Percentiles rank a stretch among this genome's conserved stretches.
Conservation (phyloP, 2,113 vertebrate genomes). For the Grantiella picta region DNA sequence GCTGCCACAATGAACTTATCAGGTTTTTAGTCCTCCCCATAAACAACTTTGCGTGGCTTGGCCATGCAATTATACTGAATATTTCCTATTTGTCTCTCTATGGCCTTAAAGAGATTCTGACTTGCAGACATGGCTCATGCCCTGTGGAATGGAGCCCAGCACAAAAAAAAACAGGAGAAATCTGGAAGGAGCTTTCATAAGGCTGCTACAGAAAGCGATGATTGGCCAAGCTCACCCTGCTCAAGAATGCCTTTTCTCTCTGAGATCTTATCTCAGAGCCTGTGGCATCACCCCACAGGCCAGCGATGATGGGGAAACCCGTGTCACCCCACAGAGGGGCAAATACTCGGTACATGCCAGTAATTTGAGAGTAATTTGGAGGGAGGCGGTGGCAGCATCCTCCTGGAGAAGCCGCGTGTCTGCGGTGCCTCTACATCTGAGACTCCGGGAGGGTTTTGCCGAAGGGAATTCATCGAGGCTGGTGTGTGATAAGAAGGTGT, state of each 20-base stretch:
- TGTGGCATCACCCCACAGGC: rapidly evolving
- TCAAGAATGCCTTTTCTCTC: not conserved
- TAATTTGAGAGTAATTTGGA: not conserved
- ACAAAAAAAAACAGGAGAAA: not conserved
- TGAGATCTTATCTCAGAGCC: not conserved
- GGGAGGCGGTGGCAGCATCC: not conserved
- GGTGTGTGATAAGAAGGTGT: not conserved
- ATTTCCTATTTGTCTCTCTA: not conserved
- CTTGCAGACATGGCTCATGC: not conserved
- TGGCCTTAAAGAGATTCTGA: not conserved
- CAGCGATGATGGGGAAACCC: rapidly evolving
- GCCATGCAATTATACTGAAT: not conserved
- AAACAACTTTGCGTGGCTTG: not conserved
- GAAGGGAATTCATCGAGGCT: not conserved
- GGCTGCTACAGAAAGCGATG: not conserved
- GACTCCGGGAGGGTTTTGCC: not conserved
- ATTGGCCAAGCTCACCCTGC: rapidly evolving
- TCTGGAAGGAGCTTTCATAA: not conserved
- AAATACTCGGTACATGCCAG: rapidly evolving
- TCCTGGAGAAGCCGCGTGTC: not conserved
- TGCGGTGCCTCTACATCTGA: not conserved
- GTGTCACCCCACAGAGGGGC: not conserved
- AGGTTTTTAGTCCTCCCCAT: not conserved
- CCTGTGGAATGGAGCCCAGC: not conserved
- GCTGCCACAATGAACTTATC: not conserved